A percentile compares a stretch with the other conserved stretches of the same genome.
Evolutionary conservation across 2,797 vertebrate species (phyloP).

Genomic region (Tadarida brasiliensis): DNA sequence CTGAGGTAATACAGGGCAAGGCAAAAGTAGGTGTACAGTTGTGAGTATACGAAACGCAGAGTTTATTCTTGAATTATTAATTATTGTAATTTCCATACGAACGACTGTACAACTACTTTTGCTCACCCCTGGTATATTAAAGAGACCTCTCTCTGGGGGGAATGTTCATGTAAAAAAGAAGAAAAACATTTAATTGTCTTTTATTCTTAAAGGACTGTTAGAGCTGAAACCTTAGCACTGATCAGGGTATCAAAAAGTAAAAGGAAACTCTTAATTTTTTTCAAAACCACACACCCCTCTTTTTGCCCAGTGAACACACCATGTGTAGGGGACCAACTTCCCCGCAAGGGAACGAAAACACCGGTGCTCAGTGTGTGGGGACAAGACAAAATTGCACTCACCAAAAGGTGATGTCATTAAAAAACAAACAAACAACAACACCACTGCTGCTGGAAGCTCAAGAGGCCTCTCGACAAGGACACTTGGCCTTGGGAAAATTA

Average conservation of each 20-base stretch:
- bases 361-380: neutral
- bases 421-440: neutral
- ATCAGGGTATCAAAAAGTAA: neutral
- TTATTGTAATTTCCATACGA: neutral
- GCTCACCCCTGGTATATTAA: neutral
- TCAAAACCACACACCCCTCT: neutral
- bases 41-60: neutral
- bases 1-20: neutral
- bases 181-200: neutral
- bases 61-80: neutral
- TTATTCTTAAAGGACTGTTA: neutral
- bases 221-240: neutral
- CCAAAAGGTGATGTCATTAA: neutral
- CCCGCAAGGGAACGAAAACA: neutral
- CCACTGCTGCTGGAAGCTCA: neutral
- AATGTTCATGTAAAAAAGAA: neutral
- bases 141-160: neutral
- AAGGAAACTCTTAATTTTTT: neutral
- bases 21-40: neutral
- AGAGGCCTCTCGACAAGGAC: neutral
- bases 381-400: neutral
- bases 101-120: neutral
- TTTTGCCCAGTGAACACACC: neutral
- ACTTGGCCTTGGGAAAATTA: neutral
- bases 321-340: neutral